Base-by-base conservation (phyloP, 2,113 vertebrate genomes). In the Setophaga coronata region DNA sequence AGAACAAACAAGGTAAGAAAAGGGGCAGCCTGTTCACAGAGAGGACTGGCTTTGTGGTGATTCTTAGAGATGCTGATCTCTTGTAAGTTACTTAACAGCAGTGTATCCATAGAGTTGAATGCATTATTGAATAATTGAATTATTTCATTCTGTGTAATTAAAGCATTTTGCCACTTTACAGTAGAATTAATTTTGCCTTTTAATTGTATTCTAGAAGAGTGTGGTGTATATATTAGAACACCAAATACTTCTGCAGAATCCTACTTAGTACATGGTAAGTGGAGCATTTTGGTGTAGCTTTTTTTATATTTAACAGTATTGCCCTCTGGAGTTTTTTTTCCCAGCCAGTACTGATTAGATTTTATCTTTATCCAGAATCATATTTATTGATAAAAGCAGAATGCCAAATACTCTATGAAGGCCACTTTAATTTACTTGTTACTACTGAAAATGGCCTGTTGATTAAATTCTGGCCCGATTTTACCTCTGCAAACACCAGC, bases 191-290 rank as follows among this genome's bases (percentile, higher is more conserved):
- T 96, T 85, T 47, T 60, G 29, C 51, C 69, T 97, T 95, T 48
- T 47, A 20, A 92, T 95, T 97, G 91, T 95, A 29, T 97, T 97
- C 90, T 95, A 99, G 99, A 99, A 96, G 99, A 99, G 96, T 98
- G 98, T 87, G 99, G 99, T 0, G 97, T 99, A 34, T 98, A 98
- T 90, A 99, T 99, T 82, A 99, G 98, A 98, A 98, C 98, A 24
- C 73, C 97, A 88, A 98, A 98, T 92, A 83, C 90, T 20, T 91
- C 96, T 86, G 58, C 96, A 33, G 98, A 98, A 67, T 90, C 84
- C 93, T 93, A 71, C 60, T 14, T 88, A 60, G 36, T 95, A 50
- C 97, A 89, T 45, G 97, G 98, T 98, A 96, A 89, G 97, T 96
- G 54, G 33, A 56, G 58, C 12, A 15, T 67, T 78, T 84, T 64